These are phyloP conservation scores for Orthosia incerta DNA, from an alignment of 2,888 invertebrate genomes.

Conservation along the genomic window DNA sequence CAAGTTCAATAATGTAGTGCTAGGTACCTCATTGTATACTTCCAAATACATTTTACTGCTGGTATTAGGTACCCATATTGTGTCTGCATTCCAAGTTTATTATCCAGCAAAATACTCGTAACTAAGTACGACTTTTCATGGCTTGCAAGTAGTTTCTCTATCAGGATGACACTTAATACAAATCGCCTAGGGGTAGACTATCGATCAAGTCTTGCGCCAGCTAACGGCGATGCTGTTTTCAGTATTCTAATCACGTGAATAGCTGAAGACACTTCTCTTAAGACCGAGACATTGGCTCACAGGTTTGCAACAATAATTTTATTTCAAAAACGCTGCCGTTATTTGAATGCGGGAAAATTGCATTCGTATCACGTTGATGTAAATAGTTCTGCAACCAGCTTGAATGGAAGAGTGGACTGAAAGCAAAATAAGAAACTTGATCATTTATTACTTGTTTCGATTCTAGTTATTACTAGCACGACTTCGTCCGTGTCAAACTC, in stretches of 20 bases:
- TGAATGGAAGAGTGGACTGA: slow-evolving; percentile 6
- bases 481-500: background rate
- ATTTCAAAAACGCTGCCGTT: slow-evolving; percentile 60
- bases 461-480: background rate
- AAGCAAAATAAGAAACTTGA: slow-evolving; percentile 14
- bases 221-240: slow-evolving; percentile 13
- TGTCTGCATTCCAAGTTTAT: background rate
- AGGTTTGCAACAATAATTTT: slow-evolving; percentile 63
- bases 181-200: slow-evolving; percentile 34
- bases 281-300: slow-evolving; percentile 48
- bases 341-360: slow-evolving; percentile 61
- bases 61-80: background rate
- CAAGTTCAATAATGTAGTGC: background rate
- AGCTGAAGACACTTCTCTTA: slow-evolving; percentile 65
- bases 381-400: slow-evolving; percentile 11
- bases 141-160: background rate
- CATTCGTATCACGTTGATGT: slow-evolving; percentile 50
- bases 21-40: background rate
- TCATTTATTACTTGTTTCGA: slow-evolving; percentile 16
- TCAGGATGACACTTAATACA: slow-evolving; percentile 36
- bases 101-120: background rate
- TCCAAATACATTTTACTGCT: background rate
- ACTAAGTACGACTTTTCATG: background rate
- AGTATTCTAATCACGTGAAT: slow-evolving; percentile 68
- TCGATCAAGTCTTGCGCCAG: slow-evolving; percentile 40